Evolutionary conservation across 2,113 vertebrate species (phyloP).

Genomic region (Bubo bubo): DNA sequence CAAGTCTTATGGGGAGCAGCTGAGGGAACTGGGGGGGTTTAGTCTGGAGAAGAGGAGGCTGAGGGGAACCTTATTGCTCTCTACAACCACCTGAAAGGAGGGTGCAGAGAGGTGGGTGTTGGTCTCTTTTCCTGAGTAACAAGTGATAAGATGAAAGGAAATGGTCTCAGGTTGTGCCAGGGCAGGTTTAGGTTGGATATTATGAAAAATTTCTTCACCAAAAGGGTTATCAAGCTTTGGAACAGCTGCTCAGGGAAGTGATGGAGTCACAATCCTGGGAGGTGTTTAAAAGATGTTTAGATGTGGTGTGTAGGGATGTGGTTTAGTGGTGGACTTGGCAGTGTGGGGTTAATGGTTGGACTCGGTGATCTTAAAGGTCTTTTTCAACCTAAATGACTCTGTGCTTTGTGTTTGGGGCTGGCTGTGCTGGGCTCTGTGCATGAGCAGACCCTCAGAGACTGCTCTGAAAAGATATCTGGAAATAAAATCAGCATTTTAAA

Average conservation of each 20-base stretch:
- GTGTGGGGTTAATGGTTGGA: fast-evolving
- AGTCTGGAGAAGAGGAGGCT: neutral
- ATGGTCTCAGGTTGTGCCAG: fast-evolving
- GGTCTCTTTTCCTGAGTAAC: neutral
- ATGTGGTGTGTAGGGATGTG: fast-evolving
- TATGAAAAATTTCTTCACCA: fast-evolving
- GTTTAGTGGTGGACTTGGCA: neutral
- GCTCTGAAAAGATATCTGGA: neutral
- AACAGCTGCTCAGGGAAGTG: neutral
- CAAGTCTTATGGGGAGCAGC: fast-evolving
- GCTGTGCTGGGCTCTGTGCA: fast-evolving
- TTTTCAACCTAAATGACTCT: neutral
- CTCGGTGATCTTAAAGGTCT: fast-evolving
- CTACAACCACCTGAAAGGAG: neutral
- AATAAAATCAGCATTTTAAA: neutral
- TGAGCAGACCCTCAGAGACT: neutral
- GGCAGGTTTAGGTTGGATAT: neutral
- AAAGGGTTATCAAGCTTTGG: neutral
- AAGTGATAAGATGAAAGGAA: fast-evolving
- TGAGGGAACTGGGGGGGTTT: neutral
- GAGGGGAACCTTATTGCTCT: fast-evolving
- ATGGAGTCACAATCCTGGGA: neutral
- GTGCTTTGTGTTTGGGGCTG: neutral
- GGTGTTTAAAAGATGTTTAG: fast-evolving
- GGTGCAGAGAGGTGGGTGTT: fast-evolving